Conservation (phyloP, 2,797 vertebrate genomes). For the Streptopelia turtur region DNA sequence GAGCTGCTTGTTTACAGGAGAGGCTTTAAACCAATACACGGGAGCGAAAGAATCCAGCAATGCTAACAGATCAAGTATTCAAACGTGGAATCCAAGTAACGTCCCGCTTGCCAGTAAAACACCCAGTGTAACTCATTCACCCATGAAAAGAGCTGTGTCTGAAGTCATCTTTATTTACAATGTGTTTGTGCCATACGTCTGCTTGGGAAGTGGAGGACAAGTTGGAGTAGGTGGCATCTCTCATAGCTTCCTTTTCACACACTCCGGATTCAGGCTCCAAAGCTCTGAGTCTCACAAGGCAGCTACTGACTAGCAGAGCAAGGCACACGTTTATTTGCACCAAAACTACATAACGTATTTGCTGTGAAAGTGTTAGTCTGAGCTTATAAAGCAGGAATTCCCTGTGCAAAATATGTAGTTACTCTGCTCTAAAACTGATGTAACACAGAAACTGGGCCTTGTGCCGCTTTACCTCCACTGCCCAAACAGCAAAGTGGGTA, state of each 20-base stretch:
- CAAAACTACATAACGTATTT: neutral
- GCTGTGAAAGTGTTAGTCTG: slow-evolving; percentile 32
- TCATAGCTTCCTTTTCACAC: slow-evolving; percentile 47
- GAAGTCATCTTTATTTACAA: slow-evolving; percentile 66
- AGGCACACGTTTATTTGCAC: slow-evolving; percentile 16
- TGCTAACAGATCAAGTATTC: slow-evolving; percentile 57
- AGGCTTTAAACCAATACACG: slow-evolving; percentile 65
- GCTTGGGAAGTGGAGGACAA: slow-evolving; percentile 51
- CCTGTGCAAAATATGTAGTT: neutral
- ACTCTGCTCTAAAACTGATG: neutral
- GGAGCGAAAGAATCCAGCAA: slow-evolving; percentile 50
- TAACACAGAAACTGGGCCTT: neutral
- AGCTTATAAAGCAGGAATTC: slow-evolving; percentile 48
- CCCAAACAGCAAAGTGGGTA: neutral
- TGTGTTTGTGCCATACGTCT: slow-evolving; percentile 57
- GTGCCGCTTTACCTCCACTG: neutral
- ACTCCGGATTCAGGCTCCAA: neutral
- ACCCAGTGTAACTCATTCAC: slow-evolving; percentile 51
- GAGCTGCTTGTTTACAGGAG: slow-evolving; percentile 46
- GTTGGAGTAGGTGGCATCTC: slow-evolving; percentile 57
- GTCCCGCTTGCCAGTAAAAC: slow-evolving; percentile 52
- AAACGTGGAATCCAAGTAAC: slow-evolving; percentile 60
- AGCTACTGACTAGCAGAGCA: slow-evolving; percentile 6
- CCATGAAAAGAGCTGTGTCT: slow-evolving; percentile 68
- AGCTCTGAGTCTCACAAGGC: slow-evolving; percentile 39